Evolutionary conservation across 2,888 invertebrate genomes (phyloP).

Genomic region (Acanthosepion pharaonis): DNA sequence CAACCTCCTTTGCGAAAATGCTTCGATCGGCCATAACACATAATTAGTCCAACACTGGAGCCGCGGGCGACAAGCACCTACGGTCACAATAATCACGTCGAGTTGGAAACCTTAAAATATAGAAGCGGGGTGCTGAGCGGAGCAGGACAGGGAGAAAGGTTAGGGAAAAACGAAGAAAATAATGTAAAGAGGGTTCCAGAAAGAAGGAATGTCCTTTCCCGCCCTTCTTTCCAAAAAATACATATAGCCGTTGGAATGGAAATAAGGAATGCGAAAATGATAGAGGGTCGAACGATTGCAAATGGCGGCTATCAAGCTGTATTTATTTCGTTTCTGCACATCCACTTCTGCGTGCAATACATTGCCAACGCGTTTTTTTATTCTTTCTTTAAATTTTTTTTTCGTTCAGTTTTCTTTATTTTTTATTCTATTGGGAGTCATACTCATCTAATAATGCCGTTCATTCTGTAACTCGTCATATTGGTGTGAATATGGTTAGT

Average conservation of each 20-base stretch:
- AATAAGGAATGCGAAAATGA: background rate
- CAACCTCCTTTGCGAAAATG: background rate
- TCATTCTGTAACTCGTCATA: background rate
- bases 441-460: background rate
- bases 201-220: background rate
- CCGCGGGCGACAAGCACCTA: constrained; percentile 33
- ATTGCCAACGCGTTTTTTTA: background rate
- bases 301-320: constrained; percentile 33
- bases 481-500: background rate
- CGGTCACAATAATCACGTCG: constrained; percentile 18
- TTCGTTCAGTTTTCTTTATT: background rate
- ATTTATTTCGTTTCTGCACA: background rate
- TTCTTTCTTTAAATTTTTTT: background rate
- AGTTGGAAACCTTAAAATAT: constrained; percentile 8
- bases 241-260: constrained; percentile 2
- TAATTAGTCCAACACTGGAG: background rate
- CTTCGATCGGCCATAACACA: constrained; percentile 33
- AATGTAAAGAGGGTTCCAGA: background rate
- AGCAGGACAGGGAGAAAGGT: background rate
- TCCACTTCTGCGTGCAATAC: background rate
- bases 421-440: background rate
- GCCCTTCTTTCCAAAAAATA: background rate
- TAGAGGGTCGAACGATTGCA: background rate
- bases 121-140: background rate
- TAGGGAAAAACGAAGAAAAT: background rate